phyloP scores from a whole-genome alignment of 2,888 invertebrate species.

The Coleophora flavipennella region DNA sequence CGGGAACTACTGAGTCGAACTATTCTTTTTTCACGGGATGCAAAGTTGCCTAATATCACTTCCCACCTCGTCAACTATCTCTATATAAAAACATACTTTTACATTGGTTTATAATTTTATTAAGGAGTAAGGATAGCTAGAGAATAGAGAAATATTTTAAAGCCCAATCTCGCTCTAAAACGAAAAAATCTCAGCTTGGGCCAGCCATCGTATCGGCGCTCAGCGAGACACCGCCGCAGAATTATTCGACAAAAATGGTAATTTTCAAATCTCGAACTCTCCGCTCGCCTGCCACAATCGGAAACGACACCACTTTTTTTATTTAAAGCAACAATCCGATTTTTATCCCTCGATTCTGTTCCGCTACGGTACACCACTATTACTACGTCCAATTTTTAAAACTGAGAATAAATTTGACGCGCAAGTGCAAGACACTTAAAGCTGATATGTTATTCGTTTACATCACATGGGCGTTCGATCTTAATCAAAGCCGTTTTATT shows the following conservation, averaged over 20 bases:
- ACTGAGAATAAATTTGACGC: conserved; percentile 35
- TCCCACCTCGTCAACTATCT: too few species aligned
- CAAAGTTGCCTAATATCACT: too few species aligned
- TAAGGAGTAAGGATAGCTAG: conserved; percentile 17
- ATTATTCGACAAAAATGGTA: conserved; percentile 73
- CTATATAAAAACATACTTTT: too few species aligned
- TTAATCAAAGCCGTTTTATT: conserved; percentile 54
- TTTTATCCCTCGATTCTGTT: conserved; percentile 27
- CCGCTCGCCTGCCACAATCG: conserved; percentile 53
- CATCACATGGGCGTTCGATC: conserved; percentile 46
- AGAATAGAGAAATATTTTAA: conserved; percentile 54
- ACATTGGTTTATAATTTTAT: too few species aligned
- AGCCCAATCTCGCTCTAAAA: conserved; percentile 51
- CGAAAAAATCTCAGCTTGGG: conserved; percentile 46
- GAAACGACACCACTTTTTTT: conserved; percentile 50
- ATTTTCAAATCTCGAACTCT: conserved; percentile 68
- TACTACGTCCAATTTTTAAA: conserved; percentile 11
- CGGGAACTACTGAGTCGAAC: too few species aligned
- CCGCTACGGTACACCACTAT: conserved; percentile 20
- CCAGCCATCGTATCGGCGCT: conserved; percentile 59
- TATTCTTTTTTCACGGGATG: too few species aligned
- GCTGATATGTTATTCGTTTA: conserved; percentile 42
- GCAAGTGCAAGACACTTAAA: conserved; percentile 33
- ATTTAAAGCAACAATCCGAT: conserved; percentile 45
- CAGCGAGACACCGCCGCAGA: conserved; percentile 64